Evolutionary conservation across 2,797 vertebrate genomes (phyloP).

Genomic region (Streptopelia turtur): DNA sequence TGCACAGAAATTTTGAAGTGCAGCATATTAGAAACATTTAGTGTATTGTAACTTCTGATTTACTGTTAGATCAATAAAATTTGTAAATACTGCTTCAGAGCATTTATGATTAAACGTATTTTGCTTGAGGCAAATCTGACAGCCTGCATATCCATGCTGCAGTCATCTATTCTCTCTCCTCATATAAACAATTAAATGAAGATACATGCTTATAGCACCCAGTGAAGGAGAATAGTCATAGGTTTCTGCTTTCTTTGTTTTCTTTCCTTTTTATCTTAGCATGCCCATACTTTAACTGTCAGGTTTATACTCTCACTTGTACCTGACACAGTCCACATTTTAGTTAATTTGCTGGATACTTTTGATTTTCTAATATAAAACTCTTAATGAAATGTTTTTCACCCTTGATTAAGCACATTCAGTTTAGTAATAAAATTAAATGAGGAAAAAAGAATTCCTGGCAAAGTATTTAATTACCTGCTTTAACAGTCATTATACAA

Average conservation of each 20-base stretch:
- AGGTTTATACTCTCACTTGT: neutral
- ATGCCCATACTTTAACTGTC: neutral
- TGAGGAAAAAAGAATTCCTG: neutral
- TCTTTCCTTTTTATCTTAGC: neutral
- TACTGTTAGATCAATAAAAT: slow-evolving; percentile 25
- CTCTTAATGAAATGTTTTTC: neutral
- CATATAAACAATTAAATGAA: neutral
- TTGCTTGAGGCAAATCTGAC: neutral
- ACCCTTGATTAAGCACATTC: slow-evolving; percentile 25
- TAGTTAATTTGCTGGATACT: neutral
- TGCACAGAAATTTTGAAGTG: slow-evolving; percentile 22
- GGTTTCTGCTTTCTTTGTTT: neutral
- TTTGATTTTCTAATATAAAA: slow-evolving; percentile 11
- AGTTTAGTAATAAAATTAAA: slow-evolving; percentile 15
- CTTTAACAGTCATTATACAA: slow-evolving; percentile 25
- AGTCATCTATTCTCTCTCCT: neutral
- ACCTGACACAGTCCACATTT: neutral
- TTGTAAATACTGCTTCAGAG: neutral
- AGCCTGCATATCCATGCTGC: neutral
- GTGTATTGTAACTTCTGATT: slow-evolving; percentile 31
- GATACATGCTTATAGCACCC: neutral
- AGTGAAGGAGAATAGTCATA: neutral
- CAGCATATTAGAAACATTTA: slow-evolving; percentile 21
- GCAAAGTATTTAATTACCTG: slow-evolving; percentile 19
- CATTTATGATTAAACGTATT: neutral